Percentiles rank a stretch among this genome's conserved stretches.
Evolutionary conservation across 2,797 vertebrate genomes (phyloP).

Genomic region (Etheostoma perlongum): DNA sequence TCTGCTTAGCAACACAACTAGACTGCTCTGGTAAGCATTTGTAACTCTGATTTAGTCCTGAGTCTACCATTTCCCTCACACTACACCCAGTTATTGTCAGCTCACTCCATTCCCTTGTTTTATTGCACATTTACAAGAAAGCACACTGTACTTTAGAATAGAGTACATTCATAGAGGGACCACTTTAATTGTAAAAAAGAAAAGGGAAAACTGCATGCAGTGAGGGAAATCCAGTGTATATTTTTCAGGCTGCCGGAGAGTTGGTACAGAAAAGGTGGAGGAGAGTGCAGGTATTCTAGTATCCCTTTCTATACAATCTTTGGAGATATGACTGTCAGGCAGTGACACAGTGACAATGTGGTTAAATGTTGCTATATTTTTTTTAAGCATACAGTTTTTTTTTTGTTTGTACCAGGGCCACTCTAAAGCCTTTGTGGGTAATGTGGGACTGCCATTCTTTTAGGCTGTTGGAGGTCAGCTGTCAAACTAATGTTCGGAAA

Average conservation of each 20-base stretch:
- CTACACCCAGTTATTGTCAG: constrained; percentile 53
- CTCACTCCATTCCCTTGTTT: constrained; percentile 65
- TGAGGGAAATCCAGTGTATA: constrained; percentile 55
- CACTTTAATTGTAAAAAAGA: constrained; percentile 46
- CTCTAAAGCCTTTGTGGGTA: constrained; percentile 36
- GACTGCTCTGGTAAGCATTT: constrained; percentile 72
- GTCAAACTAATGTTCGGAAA: constrained; percentile 67
- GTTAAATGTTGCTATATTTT: constrained; percentile 41
- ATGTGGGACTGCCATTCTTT: constrained; percentile 29
- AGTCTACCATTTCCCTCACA: constrained; percentile 49
- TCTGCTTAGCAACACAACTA: constrained; percentile 74
- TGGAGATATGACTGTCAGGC: constrained; percentile 46
- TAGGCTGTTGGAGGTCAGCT: constrained; percentile 35
- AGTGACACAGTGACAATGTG: constrained; percentile 44
- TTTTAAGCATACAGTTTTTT: constrained; percentile 18
- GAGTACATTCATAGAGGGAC: constrained; percentile 57
- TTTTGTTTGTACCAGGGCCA: constrained; percentile 24
- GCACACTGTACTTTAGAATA: constrained; percentile 60
- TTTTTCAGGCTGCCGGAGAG: constrained; percentile 48
- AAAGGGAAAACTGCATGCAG: constrained; percentile 9
- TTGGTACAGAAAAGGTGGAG: constrained; percentile 17
- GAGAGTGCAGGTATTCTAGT: constrained; percentile 10
- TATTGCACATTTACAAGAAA: constrained; percentile 74
- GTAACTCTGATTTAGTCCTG: constrained; percentile 51
- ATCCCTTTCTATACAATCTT: constrained; percentile 45